Conservation (phyloP, 2,113 vertebrate species). For the Loxodonta africana region DNA sequence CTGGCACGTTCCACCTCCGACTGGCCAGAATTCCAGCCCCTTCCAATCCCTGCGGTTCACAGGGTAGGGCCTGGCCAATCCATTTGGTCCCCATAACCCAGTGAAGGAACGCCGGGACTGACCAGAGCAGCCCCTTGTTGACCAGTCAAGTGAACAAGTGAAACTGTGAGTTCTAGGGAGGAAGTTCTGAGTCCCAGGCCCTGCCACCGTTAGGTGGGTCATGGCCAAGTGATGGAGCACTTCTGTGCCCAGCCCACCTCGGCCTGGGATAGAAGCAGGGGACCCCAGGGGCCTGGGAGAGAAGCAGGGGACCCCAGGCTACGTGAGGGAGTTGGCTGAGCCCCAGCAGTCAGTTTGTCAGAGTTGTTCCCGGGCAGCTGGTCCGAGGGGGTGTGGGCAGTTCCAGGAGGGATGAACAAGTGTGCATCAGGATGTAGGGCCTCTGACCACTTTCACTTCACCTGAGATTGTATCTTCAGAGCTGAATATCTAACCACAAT, state of each 20-base stretch:
- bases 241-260: neutral
- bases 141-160: neutral
- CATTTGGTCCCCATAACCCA: neutral
- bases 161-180: neutral
- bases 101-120: neutral
- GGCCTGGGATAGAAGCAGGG: neutral
- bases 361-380: slow-evolving; percentile 9
- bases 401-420: neutral
- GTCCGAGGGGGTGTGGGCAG: neutral
- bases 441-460: neutral
- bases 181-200: neutral
- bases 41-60: neutral
- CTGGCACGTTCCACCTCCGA: too few relatives aligned
- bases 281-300: neutral
- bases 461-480: neutral
- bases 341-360: neutral
- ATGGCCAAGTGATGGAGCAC: neutral
- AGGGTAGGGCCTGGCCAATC: neutral
- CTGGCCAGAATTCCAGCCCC: neutral
- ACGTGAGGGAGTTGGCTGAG: neutral
- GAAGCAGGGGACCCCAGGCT: neutral
- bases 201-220: neutral
- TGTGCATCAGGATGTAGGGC: neutral
- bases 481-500: neutral
- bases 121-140: neutral